Conservation (phyloP, 2,888 invertebrate species). For the Heteromurus nitidus region DNA sequence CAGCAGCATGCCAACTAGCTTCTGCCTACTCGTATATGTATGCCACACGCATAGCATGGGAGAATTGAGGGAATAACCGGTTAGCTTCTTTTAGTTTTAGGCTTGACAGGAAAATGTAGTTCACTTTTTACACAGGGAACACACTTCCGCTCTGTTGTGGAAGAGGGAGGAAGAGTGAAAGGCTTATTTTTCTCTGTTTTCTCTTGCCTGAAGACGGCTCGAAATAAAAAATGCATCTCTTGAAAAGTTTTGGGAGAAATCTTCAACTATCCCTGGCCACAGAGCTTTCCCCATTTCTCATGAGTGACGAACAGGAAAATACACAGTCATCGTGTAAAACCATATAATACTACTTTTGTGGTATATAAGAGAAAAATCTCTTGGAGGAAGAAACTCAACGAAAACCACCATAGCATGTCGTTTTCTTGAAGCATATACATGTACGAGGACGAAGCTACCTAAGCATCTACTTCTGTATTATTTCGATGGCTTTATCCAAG, state of each 20-base stretch:
- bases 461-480: slow-evolving; percentile 27
- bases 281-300: slow-evolving; percentile 52
- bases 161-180: slow-evolving; percentile 4
- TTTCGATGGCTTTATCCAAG: slow-evolving; percentile 46
- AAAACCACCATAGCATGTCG: too few species aligned
- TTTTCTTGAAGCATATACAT: too few species aligned
- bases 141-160: neutral
- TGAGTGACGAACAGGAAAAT: slow-evolving; percentile 54
- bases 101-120: slow-evolving; percentile 45
- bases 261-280: slow-evolving; percentile 35
- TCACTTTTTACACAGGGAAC: slow-evolving; percentile 9
- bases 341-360: neutral
- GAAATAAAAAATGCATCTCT: slow-evolving; percentile 62
- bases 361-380: neutral
- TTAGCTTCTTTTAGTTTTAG: slow-evolving; percentile 42
- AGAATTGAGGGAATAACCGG: slow-evolving; percentile 44
- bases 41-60: slow-evolving; percentile 48
- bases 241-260: slow-evolving; percentile 62
- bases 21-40: slow-evolving; percentile 33
- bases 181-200: slow-evolving; percentile 20
- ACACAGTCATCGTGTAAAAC: slow-evolving; percentile 9
- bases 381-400: neutral
- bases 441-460: too few species aligned
- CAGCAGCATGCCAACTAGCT: slow-evolving; percentile 45
- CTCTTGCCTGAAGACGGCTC: slow-evolving; percentile 51